Percentiles rank a stretch among this genome's conserved stretches.
Evolutionary conservation across 2,113 vertebrate genomes (phyloP).

Genomic region (Maccullochella peelii): DNA sequence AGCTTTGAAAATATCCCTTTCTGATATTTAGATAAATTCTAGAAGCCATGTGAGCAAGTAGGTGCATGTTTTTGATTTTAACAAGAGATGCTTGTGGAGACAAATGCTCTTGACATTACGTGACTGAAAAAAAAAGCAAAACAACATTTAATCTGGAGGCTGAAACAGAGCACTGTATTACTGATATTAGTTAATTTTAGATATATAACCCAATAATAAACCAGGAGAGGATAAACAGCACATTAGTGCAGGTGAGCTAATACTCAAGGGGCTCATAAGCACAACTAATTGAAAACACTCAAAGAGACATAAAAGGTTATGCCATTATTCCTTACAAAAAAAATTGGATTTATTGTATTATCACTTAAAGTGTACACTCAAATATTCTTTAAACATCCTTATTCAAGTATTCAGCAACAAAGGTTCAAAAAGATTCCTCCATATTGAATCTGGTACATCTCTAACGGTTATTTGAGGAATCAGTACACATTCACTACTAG

Average conservation of each 20-base stretch:
- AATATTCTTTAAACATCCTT: not conserved
- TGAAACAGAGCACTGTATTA: not conserved
- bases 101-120: conserved; percentile 31
- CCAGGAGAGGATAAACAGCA: not conserved
- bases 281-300: not conserved
- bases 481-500: not conserved
- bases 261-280: conserved; percentile 17
- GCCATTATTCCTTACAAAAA: not conserved
- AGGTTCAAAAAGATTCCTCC: not conserved
- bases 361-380: not conserved
- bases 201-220: conserved; percentile 7
- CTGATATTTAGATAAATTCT: not conserved
- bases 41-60: not conserved
- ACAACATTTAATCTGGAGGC: not conserved
- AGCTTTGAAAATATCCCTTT: not conserved
- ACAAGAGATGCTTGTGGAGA: not conserved
- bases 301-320: not conserved
- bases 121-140: conserved; percentile 8
- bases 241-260: conserved; percentile 13
- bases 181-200: not conserved
- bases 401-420: not conserved
- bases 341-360: not conserved
- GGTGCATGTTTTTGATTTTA: conserved; percentile 18
- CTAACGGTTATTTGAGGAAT: conserved; percentile 2
- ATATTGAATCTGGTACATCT: not conserved